Evolutionary conservation across 30 jellyfish, hydroid and myxozoan genomes (phyloP).

Genomic region (Aurelia coerulea): DNA sequence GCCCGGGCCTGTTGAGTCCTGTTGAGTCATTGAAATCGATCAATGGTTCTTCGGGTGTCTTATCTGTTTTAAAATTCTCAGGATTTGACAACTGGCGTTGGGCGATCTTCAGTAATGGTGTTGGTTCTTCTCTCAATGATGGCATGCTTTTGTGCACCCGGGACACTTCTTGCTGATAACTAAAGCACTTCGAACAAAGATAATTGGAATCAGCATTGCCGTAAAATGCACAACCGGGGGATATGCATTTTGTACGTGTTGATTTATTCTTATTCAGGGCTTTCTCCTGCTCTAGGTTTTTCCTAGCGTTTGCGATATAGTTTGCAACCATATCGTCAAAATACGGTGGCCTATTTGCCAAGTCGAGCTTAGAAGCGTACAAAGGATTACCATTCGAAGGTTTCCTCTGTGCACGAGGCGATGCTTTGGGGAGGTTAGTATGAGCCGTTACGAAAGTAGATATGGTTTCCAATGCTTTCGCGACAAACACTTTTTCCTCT

Average conservation of each 20-base stretch:
- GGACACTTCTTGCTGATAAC: slow-evolving; percentile 33
- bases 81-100: slow-evolving; percentile 55
- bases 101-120: slow-evolving; percentile 30
- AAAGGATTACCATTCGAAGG: slow-evolving; percentile 7
- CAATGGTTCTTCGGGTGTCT: background rate
- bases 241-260: slow-evolving; percentile 43
- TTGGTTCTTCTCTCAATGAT: slow-evolving; percentile 34
- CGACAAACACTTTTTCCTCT: slow-evolving; percentile 50
- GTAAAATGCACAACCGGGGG: slow-evolving; percentile 65
- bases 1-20: slow-evolving; percentile 17
- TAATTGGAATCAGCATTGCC: slow-evolving; percentile 72
- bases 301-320: slow-evolving; percentile 56
- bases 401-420: slow-evolving; percentile 24
- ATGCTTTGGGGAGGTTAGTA: slow-evolving; percentile 12
- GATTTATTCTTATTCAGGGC: background rate
- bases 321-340: slow-evolving; percentile 84
- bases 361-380: slow-evolving; percentile 69
- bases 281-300: background rate
- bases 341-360: slow-evolving; percentile 69
- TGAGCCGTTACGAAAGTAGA: slow-evolving; percentile 39
- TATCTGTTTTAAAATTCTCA: background rate
- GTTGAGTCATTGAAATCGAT: slow-evolving; percentile 6
- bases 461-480: slow-evolving; percentile 56
- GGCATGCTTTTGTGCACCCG: slow-evolving; percentile 54
- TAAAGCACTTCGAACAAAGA: slow-evolving; percentile 83